These are phyloP conservation scores for Syngnathus rostellatus DNA, from an alignment of 2,797 vertebrate species.

Conservation along the genomic window DNA sequence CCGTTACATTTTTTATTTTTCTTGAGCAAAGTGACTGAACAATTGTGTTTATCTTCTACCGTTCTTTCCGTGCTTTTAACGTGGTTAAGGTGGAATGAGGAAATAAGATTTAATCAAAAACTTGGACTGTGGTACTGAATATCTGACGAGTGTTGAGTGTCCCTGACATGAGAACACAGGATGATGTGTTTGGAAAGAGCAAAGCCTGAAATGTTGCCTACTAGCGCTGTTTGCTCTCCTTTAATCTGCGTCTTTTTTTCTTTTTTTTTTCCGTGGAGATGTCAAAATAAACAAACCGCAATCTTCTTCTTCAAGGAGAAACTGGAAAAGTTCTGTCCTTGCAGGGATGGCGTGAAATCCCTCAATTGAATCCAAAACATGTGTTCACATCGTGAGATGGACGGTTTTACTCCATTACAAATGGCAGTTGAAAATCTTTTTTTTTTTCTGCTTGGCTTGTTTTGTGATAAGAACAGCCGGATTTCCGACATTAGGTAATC, in stretches of 20 bases:
- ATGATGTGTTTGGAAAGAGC: constrained; percentile 25
- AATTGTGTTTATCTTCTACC: not conserved
- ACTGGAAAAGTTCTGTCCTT: constrained; percentile 24
- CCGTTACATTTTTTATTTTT: not conserved
- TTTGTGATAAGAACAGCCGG: not conserved
- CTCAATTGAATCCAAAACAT: not conserved
- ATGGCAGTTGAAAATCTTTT: not conserved
- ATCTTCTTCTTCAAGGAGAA: constrained; percentile 32
- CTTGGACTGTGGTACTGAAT: constrained; percentile 9
- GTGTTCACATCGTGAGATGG: not conserved
- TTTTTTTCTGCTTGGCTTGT: too few species aligned
- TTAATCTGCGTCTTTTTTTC: constrained; percentile 31
- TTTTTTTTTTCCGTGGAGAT: constrained; percentile 32
- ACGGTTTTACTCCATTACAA: not conserved
- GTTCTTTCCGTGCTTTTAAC: constrained; percentile 5
- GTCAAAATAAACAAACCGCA: constrained; percentile 28
- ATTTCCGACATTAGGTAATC: constrained; percentile 26
- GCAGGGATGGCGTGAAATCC: constrained; percentile 3
- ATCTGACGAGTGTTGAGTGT: constrained; percentile 13
- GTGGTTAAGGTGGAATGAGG: not conserved
- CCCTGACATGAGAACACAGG: constrained; percentile 23
- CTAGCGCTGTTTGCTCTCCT: constrained; percentile 18
- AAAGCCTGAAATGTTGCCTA: constrained; percentile 21
- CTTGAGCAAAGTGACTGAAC: not conserved
- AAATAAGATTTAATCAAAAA: constrained; percentile 5